Evolutionary conservation across 2,888 invertebrate species (phyloP), one percentile per base, ranked within the genome.

Genomic region (Elegia similella): DNA sequence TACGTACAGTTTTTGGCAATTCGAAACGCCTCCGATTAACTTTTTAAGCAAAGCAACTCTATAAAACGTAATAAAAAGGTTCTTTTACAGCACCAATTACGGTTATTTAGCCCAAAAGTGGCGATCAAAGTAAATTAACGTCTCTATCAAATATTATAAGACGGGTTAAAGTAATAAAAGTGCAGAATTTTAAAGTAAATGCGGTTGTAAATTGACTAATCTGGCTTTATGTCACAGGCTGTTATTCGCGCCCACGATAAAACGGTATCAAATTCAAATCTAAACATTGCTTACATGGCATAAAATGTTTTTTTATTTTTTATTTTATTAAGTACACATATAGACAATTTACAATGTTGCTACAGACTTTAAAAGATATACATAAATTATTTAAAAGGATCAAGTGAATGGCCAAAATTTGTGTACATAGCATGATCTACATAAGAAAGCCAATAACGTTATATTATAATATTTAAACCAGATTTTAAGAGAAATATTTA

Each of bases 171-270:
- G 43, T 47, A 29, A 60, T 66, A 63, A 60, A 67, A 56, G 57
- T 64, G 61, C 61, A 43, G 53, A 52, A 34, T 32, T 67, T 64
- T 64, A 57, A 60, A 55, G 58, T 63, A 54, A 59, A 60, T 12
- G 2, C 17, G 16, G 70, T 70, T 70, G 67, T 77, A 75, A 76
- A 77, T 53, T 52, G 29, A 59, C 64, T 52, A 56, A 62, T 60
- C 61, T 53, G 55, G 66, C 32, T 65, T 62, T 66, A 66, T 61
- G 62, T 60, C 42, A 54, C 42, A 32, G 55, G 38, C 55, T 56
- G 32, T 46, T 52, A 34, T 32, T n/a, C 12, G 34, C 61, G 61
- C 68, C 64, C 62, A 66, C 64, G 2, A 23, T 12, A 7, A 7
- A 47, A 44, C 32, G 6, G 10, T 43, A 43, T 16, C 43, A 13